A percentile compares a stretch with the other conserved stretches of the same genome.
These are phyloP conservation scores for Parnassius smintheus DNA, from an alignment of 2,888 invertebrate species.

Conservation along the genomic window DNA sequence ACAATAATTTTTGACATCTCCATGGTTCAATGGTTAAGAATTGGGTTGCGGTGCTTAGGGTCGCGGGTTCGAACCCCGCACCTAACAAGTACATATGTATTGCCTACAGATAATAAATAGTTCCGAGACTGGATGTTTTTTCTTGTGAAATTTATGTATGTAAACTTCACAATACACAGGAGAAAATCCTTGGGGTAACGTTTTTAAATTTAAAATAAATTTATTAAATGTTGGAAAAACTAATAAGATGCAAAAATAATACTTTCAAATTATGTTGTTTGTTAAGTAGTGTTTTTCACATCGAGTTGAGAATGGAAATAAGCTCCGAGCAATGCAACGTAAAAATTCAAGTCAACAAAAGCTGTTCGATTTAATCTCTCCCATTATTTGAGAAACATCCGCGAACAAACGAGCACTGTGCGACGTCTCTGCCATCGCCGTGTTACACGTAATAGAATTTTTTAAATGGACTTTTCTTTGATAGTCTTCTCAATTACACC, in stretches of 20 bases:
- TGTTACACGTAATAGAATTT: constrained; percentile 23
- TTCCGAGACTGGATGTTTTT: too few relatives aligned
- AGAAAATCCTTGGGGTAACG: background rate
- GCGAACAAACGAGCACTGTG: constrained; percentile 15
- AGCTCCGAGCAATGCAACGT: background rate
- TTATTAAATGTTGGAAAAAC: background rate
- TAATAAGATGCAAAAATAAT: too few relatives aligned
- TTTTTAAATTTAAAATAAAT: background rate
- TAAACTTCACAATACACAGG: too few relatives aligned
- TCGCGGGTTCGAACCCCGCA: too few relatives aligned
- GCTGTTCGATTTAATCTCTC: constrained; percentile 22
- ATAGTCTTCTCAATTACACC: constrained; percentile 16
- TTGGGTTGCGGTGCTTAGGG: too few relatives aligned
- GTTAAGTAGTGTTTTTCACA: too few relatives aligned
- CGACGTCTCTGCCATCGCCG: constrained; percentile 7
- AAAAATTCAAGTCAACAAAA: constrained; percentile 16
- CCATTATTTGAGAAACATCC: constrained; percentile 21
- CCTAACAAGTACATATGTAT: too few relatives aligned
- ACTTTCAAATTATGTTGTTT: too few relatives aligned
- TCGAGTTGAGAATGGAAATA: background rate
- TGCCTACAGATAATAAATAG: too few relatives aligned
- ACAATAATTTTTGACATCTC: background rate
- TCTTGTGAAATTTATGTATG: too few relatives aligned
- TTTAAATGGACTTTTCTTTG: constrained; percentile 18
- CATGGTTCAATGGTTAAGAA: too few relatives aligned